phyloP scores from a whole-genome alignment of 2,888 invertebrate species.

The Drosophila multiciliata region DNA sequence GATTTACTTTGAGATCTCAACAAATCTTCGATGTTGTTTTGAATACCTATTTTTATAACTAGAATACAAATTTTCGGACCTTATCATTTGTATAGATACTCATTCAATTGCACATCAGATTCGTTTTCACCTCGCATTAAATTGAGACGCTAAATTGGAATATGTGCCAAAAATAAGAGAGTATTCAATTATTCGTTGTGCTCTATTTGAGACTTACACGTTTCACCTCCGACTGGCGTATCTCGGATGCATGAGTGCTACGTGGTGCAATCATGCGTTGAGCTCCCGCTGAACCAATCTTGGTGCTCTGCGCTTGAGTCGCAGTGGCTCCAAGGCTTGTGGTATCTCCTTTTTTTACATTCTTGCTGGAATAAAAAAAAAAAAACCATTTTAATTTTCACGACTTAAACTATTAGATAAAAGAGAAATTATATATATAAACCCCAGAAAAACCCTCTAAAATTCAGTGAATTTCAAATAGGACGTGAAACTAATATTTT shows the following conservation, averaged over 20 bases:
- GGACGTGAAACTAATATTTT: background rate
- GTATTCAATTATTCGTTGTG: background rate
- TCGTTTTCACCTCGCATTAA: conserved; percentile 58
- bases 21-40: background rate
- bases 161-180: background rate
- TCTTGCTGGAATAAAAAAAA: conserved; percentile 1
- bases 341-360: conserved; percentile 17
- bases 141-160: conserved; percentile 50
- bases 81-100: conserved; percentile 65
- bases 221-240: conserved; percentile 79
- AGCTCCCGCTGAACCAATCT: conserved; percentile 12
- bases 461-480: background rate
- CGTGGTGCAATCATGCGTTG: conserved; percentile 51
- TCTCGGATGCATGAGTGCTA: conserved; percentile 63
- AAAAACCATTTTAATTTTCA: no score
- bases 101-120: conserved; percentile 60
- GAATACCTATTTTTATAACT: background rate
- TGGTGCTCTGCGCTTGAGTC: conserved; percentile 8
- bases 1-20: background rate
- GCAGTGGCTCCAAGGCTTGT: background rate
- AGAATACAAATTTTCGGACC: background rate
- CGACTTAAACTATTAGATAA: background rate
- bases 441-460: background rate
- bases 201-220: conserved; percentile 62
- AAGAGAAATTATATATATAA: background rate